Evolutionary conservation across 2,797 vertebrate genomes (phyloP).

Genomic region (Sebastes nivosus): DNA sequence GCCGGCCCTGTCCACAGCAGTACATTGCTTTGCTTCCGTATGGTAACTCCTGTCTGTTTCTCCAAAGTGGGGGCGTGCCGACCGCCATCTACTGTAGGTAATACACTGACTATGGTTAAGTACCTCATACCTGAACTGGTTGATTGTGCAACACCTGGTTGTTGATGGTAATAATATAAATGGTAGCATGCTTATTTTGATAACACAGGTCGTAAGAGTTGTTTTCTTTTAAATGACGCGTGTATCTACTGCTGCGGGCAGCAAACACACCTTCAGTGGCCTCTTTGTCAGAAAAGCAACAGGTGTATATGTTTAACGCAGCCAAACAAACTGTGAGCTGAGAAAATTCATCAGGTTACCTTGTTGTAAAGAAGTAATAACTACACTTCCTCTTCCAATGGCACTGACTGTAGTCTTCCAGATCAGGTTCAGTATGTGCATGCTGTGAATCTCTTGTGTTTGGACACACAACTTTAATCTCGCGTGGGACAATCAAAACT

Average conservation of each 20-base stretch:
- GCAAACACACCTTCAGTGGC: rapidly evolving
- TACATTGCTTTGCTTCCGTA: rapidly evolving
- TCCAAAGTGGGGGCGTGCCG: neutral
- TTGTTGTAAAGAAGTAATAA: neutral
- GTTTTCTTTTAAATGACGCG: neutral
- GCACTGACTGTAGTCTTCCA: neutral
- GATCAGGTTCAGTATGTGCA: neutral
- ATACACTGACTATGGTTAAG: neutral
- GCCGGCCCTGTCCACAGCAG: neutral
- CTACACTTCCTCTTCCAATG: neutral
- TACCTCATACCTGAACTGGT: neutral
- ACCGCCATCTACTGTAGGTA: neutral
- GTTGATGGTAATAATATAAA: neutral
- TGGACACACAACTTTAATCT: neutral
- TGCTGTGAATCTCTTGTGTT: neutral
- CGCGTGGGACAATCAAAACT: neutral
- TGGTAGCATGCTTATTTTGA: neutral
- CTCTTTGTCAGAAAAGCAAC: neutral
- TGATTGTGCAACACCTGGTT: neutral
- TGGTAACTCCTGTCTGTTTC: rapidly evolving
- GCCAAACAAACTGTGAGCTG: too few relatives aligned
- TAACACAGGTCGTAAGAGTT: neutral
- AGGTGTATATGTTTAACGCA: neutral
- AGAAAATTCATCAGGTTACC: neutral
- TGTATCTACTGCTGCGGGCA: too few relatives aligned